Evolutionary conservation across 1,140 invertebrate species (phyloP), one percentile per base, ranked within the genome.

Genomic region (Tribolium madens): DNA sequence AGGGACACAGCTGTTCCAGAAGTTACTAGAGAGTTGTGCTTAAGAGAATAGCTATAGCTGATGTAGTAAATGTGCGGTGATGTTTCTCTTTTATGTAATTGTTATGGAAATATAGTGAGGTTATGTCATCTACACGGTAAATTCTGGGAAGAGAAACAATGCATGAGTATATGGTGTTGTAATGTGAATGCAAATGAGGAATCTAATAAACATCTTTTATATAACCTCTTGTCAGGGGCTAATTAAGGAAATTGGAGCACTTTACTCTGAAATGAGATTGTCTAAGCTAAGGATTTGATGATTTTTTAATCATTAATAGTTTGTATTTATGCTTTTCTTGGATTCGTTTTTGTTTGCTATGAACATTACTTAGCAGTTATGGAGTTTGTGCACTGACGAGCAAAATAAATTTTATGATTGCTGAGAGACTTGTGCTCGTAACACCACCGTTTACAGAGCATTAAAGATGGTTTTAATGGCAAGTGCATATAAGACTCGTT

Each of bases 71-170:
- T 64, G 57, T 64, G 13, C 21, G 57, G 7, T 33, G 21, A 33
- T 33, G 57, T 64, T 33, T 64, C 57, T 64, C 57, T 33, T 64
- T 64, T 26, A 14, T 33, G 57, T 64, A 64, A 64, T 64, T 64
- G 57, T 64, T 64, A 64, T 64, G 57, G 57, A 64, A 64, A 64
- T 64, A 64, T 64, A 33, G 21, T 64, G 26, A 33, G 57, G 21
- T 64, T 33, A 13, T 64, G 57, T 64, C 57, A 64, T 64, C 21
- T 17, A 18, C 57, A 26, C 57, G 10, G 21, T 33, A 14, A 64
- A 64, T 64, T 64, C 57, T 15, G 12, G 57, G 57, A 64, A 64
- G 13, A 10, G 57, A 64, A 64, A 64, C 57, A 64, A 64, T 64
- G 57, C 26, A 33, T 12, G 26, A 33, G 26, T 33, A 12, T 64